A percentile compares a stretch with the other conserved stretches of the same genome.
Conservation (phyloP, 2,888 invertebrate species). For the Rutpela maculata region DNA sequence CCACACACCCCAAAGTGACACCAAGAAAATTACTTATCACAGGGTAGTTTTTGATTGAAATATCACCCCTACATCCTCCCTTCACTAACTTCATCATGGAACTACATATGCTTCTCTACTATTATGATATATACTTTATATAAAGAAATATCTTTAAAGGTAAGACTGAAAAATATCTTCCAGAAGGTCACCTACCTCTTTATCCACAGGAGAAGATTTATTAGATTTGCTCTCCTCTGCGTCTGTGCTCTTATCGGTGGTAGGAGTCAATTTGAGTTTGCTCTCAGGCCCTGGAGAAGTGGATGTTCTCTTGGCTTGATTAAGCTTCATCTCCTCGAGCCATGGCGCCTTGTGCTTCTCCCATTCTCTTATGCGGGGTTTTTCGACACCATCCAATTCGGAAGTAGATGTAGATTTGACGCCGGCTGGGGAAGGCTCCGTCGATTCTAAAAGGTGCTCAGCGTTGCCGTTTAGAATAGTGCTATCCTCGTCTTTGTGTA, state of each 20-base stretch:
- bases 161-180: too few species aligned
- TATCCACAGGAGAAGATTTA: slow-evolving; percentile 47
- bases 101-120: too few species aligned
- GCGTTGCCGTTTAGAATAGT: slow-evolving; percentile 65
- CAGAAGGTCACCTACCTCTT: slow-evolving; percentile 48
- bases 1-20: too few species aligned
- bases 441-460: slow-evolving; percentile 57
- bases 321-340: slow-evolving; percentile 88
- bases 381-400: slow-evolving; percentile 72
- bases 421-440: slow-evolving; percentile 39
- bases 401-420: slow-evolving; percentile 39
- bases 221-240: slow-evolving; percentile 59
- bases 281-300: slow-evolving; percentile 68
- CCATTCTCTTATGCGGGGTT: slow-evolving; percentile 82
- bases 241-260: slow-evolving; percentile 64
- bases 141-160: too few species aligned
- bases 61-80: too few species aligned
- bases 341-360: slow-evolving; percentile 86
- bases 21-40: too few species aligned
- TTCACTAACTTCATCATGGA: too few species aligned
- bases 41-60: too few species aligned
- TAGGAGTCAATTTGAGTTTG: slow-evolving; percentile 41
- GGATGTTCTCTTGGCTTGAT: slow-evolving; percentile 82
- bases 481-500: slow-evolving; percentile 66
- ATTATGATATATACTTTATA: too few species aligned